Evolutionary conservation across 2,888 invertebrate genomes (phyloP).

Genomic region (Epinotia nisella): DNA sequence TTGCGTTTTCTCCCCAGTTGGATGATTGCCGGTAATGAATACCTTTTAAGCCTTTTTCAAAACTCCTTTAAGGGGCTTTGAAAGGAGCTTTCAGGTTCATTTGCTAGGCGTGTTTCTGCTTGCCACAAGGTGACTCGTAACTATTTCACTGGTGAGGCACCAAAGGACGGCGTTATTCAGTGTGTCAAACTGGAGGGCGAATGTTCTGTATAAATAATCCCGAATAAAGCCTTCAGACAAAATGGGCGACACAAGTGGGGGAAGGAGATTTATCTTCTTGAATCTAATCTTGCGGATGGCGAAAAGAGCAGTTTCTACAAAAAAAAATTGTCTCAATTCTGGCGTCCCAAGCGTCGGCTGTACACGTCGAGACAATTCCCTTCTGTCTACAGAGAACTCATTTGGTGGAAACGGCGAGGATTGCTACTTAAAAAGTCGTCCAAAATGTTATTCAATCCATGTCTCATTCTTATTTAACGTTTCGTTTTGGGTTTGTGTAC

Average conservation of each 20-base stretch:
- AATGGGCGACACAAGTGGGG: constrained; percentile 73
- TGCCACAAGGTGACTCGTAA: constrained; percentile 56
- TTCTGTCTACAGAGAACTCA: constrained; percentile 65
- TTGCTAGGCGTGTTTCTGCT: constrained; percentile 23
- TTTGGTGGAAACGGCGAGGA: constrained; percentile 62
- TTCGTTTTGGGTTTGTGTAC: constrained; percentile 32
- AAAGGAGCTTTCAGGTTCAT: constrained; percentile 41
- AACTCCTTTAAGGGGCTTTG: constrained; percentile 38
- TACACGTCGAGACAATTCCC: constrained; percentile 66
- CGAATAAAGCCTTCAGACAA: constrained; percentile 63
- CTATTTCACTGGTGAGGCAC: constrained; percentile 60
- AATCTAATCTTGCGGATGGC: constrained; percentile 82
- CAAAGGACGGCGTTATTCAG: constrained; percentile 70
- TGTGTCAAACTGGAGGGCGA: constrained; percentile 66
- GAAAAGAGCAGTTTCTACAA: constrained; percentile 77
- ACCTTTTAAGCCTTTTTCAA: constrained; percentile 45
- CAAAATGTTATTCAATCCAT: constrained; percentile 45
- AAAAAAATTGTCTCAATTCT: constrained; percentile 68
- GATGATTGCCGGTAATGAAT: constrained; percentile 44
- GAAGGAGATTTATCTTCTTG: constrained; percentile 79
- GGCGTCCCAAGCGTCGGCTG: constrained; percentile 59
- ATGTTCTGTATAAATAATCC: constrained; percentile 66
- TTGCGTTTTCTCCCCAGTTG: constrained; percentile 31
- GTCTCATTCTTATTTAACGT: constrained; percentile 43
- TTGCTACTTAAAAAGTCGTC: constrained; percentile 47